Conservation (phyloP, 1,140 invertebrate genomes). For the Protaetia brevitarsis region DNA sequence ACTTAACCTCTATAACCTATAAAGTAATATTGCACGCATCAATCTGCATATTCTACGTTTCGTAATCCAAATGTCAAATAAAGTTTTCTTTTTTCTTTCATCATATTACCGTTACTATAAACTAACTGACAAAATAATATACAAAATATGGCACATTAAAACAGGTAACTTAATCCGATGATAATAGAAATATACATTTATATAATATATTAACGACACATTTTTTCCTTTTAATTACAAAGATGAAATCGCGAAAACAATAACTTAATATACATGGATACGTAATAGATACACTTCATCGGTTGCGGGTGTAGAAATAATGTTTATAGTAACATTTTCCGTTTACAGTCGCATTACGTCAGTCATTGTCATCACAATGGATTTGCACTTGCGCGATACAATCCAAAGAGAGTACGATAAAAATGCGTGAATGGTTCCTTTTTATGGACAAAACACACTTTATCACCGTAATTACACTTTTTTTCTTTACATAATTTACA, state of each 20-base stretch:
- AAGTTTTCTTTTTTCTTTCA: no score
- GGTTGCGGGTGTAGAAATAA: no score
- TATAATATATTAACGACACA: not conserved
- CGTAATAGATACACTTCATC: no score
- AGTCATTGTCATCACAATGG: not conserved
- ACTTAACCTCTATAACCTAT: no score
- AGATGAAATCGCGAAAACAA: not conserved
- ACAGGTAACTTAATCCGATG: not conserved
- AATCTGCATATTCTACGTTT: not conserved
- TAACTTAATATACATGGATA: not conserved
- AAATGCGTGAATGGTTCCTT: no score
- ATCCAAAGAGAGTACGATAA: no score
- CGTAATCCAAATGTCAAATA: not conserved
- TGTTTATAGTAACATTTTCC: no score
- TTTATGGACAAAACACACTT: no score
- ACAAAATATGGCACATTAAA: slow-evolving; percentile 8
- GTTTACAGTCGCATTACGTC: not conserved
- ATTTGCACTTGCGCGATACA: not conserved
- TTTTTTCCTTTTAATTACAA: not conserved
- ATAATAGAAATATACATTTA: not conserved
- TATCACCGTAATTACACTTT: no score
- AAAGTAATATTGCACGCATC: no score
- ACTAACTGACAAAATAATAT: not conserved
- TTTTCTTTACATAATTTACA: not conserved
- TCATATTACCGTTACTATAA: no score